These are phyloP conservation scores for Seladonia tumulorum DNA, from an alignment of 2,888 invertebrate genomes.

Conservation along the genomic window DNA sequence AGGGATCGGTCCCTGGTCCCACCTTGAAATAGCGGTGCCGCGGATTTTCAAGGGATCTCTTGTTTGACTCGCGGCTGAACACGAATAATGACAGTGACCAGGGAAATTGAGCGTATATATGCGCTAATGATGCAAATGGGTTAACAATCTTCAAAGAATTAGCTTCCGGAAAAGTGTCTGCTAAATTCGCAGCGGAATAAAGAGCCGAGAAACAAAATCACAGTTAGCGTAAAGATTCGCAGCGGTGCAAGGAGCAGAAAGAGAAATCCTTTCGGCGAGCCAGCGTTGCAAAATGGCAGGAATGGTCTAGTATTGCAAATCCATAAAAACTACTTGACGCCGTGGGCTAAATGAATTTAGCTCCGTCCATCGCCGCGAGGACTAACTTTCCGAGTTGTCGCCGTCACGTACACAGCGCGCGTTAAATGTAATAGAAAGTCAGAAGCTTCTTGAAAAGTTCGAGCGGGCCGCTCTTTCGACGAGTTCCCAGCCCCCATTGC, in stretches of 20 bases:
- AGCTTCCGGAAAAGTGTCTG: no score
- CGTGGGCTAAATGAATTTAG: conserved; percentile 8
- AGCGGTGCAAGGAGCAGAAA: no score
- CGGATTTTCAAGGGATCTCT: no score
- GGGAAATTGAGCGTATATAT: no score
- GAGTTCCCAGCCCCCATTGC: background rate
- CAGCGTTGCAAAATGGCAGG: background rate
- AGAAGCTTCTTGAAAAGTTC: conserved; percentile 11
- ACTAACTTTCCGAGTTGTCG: conserved; percentile 19
- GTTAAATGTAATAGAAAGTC: background rate
- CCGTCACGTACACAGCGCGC: background rate
- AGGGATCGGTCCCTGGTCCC: no score
- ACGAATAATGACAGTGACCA: no score
- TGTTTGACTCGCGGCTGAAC: no score
- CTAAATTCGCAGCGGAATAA: no score
- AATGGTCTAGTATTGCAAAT: background rate
- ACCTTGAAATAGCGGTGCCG: no score
- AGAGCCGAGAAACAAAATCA: no score
- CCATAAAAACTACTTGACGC: background rate
- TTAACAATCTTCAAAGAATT: no score
- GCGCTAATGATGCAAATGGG: no score
- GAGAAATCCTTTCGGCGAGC: background rate
- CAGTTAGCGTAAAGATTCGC: background rate
- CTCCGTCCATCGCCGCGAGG: background rate
- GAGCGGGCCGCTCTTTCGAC: background rate